Evolutionary conservation across 1,140 invertebrate genomes (phyloP).

Genomic region (Caerostris extrusa): DNA sequence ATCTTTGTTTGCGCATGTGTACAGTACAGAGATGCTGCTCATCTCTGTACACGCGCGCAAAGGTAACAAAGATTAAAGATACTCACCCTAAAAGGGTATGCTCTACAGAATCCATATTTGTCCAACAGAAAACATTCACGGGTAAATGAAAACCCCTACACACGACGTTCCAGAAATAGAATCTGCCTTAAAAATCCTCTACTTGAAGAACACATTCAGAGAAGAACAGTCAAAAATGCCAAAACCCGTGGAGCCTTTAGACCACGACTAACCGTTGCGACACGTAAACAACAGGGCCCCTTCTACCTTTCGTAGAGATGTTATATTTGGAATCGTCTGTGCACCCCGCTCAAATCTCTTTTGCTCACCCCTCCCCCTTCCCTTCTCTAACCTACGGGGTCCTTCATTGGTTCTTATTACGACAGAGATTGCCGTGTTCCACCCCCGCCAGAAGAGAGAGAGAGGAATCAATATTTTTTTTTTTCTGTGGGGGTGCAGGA

Average conservation of each 20-base stretch:
- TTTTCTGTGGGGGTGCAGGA: background rate
- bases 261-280: background rate
- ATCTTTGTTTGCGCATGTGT: no score
- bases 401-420: slow-evolving; percentile 56
- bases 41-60: no score
- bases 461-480: slow-evolving; percentile 62
- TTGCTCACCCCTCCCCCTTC: background rate
- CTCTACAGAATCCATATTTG: slow-evolving; percentile 1
- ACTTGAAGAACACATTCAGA: background rate
- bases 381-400: background rate
- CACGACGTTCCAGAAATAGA: slow-evolving; percentile 23
- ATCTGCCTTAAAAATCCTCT: background rate
- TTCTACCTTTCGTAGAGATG: background rate
- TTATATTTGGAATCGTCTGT: slow-evolving; percentile 66
- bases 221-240: background rate
- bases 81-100: background rate
- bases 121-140: background rate
- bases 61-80: background rate
- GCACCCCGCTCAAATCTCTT: slow-evolving; percentile 44
- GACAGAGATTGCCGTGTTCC: slow-evolving; percentile 21
- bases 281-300: slow-evolving; percentile 43
- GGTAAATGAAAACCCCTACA: slow-evolving; percentile 12
- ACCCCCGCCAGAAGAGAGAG: background rate
- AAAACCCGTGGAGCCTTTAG: background rate
- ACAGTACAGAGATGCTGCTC: no score